These are phyloP conservation scores for Athripsodes cinereus DNA, from an alignment of 2,888 invertebrate genomes.

Conservation along the genomic window DNA sequence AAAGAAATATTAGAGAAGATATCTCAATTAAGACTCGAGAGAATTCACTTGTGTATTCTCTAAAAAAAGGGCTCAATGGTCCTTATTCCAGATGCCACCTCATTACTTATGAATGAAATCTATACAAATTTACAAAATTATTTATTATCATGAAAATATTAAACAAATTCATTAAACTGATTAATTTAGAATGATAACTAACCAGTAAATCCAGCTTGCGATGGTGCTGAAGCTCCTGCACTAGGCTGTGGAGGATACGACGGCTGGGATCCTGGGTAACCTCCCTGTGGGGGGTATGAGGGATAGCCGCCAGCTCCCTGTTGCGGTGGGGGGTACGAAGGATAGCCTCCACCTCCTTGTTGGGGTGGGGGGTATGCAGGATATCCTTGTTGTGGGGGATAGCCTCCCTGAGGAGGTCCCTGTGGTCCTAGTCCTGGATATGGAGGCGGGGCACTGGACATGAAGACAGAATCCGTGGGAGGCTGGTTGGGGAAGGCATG, in stretches of 20 bases:
- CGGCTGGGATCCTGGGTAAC: slow-evolving; percentile 19
- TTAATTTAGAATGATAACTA: neutral
- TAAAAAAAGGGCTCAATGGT: too few relatives aligned
- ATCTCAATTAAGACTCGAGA: too few relatives aligned
- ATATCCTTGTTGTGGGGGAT: slow-evolving; percentile 31
- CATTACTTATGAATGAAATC: too few relatives aligned
- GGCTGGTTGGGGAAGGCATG: slow-evolving; percentile 63
- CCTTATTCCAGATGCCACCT: too few relatives aligned
- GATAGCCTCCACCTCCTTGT: slow-evolving; percentile 26
- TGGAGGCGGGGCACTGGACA: slow-evolving; percentile 88
- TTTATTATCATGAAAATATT: too few relatives aligned
- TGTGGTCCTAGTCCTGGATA: slow-evolving; percentile 72
- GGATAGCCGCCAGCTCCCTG: slow-evolving; percentile 21
- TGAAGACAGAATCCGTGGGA: slow-evolving; percentile 77
- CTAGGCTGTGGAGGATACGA: slow-evolving; percentile 29
- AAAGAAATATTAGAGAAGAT: too few relatives aligned
- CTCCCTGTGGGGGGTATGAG: slow-evolving; percentile 21
- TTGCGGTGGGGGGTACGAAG: slow-evolving; percentile 11
- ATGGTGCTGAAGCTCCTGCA: slow-evolving; percentile 30
- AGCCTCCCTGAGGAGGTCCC: slow-evolving; percentile 31
- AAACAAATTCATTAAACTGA: too few relatives aligned
- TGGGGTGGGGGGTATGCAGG: slow-evolving; percentile 26
- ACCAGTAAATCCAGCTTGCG: neutral
- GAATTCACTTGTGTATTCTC: too few relatives aligned
- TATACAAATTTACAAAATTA: too few relatives aligned